Conservation (phyloP, 2,113 vertebrate genomes). For the Tetraodon nigroviridis region DNA sequence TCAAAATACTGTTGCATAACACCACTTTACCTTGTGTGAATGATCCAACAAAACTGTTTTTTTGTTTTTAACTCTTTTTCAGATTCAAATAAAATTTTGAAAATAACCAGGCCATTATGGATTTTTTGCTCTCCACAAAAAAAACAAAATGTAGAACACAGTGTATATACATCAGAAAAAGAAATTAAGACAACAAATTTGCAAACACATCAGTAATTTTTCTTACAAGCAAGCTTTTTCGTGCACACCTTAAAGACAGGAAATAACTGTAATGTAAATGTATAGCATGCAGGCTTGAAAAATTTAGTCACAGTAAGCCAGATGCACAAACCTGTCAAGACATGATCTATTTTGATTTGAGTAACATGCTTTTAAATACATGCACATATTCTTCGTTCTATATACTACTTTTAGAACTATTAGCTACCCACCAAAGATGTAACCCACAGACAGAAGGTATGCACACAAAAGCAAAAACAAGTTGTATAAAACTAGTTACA, state of each 20-base stretch:
- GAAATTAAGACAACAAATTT: slow-evolving; percentile 17
- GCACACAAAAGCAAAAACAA: slow-evolving; percentile 1
- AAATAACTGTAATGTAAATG: not conserved
- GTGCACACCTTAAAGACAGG: slow-evolving; percentile 34
- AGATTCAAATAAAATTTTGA: too few species aligned
- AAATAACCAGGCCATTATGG: too few species aligned
- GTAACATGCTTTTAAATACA: slow-evolving; percentile 26
- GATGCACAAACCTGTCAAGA: not conserved
- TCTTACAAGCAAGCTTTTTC: slow-evolving; percentile 13
- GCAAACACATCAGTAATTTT: slow-evolving; percentile 12
- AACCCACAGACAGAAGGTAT: not conserved
- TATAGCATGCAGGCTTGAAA: slow-evolving; percentile 30
- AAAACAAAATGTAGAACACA: not conserved
- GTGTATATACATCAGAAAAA: not conserved
- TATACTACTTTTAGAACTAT: too few species aligned
- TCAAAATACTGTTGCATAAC: too few species aligned
- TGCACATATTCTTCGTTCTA: slow-evolving; percentile 8
- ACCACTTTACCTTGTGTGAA: too few species aligned
- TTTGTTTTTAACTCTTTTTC: too few species aligned
- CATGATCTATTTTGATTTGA: too few species aligned
- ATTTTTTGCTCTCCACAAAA: too few species aligned
- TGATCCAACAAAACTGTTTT: too few species aligned
- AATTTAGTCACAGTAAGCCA: not conserved
- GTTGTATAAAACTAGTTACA: slow-evolving; percentile 19
- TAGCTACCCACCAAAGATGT: slow-evolving; percentile 3